A percentile compares a stretch with the other conserved stretches of the same genome.
Evolutionary conservation across 2,888 invertebrate genomes (phyloP).

Genomic region (Lysandra bellargus): DNA sequence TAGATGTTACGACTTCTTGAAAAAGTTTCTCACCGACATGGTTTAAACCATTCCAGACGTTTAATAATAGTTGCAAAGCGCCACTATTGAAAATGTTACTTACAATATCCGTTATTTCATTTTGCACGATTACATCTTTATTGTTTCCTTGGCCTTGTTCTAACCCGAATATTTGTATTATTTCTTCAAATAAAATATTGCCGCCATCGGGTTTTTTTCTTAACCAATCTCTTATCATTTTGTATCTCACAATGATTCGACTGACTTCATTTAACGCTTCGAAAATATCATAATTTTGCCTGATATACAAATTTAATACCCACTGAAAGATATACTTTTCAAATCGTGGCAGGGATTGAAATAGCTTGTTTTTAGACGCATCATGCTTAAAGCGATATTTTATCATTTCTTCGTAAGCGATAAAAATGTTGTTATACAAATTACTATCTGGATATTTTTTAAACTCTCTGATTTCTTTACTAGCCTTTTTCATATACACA

Average conservation of each 20-base stretch:
- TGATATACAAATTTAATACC: constrained; percentile 20
- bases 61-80: not conserved
- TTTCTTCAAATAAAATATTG: constrained; percentile 10
- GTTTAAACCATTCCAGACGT: constrained; percentile 11
- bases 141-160: not conserved
- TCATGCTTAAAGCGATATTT: not conserved
- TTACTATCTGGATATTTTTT: constrained; percentile 20
- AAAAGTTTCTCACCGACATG: constrained; percentile 16
- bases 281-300: constrained; percentile 25
- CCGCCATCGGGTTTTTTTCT: not conserved
- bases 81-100: not conserved
- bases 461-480: not conserved
- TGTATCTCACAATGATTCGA: not conserved
- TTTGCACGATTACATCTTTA: not conserved
- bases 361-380: not conserved
- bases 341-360: constrained; percentile 16
- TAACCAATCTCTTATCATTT: constrained; percentile 4
- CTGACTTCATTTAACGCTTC: constrained; percentile 28
- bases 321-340: constrained; percentile 23
- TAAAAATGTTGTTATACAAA: constrained; percentile 24
- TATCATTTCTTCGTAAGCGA: constrained; percentile 29
- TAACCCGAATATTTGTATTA: constrained; percentile 24
- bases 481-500: constrained; percentile 25
- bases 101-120: not conserved
- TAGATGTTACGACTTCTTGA: not conserved